phyloP scores from a whole-genome alignment of 2,113 vertebrate species.

The Motacilla alba region DNA sequence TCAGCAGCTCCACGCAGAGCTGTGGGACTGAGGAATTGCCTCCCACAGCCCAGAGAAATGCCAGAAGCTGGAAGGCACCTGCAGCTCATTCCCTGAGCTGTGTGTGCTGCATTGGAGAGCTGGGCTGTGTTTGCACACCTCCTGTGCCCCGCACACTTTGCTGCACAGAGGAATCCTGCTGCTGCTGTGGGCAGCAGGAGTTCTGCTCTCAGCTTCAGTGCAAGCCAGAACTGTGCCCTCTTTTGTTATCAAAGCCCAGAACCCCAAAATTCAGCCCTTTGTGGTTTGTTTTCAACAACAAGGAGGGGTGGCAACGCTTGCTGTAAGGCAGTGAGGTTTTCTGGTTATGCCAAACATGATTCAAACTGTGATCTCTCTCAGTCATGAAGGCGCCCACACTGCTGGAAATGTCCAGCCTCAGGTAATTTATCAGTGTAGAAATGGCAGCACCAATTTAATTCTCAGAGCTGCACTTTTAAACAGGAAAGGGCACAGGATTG shows the following conservation, averaged over 20 bases:
- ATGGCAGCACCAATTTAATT: not conserved
- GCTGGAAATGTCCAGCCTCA: slow-evolving; percentile 4
- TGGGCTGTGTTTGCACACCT: not conserved
- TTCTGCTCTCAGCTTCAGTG: not conserved
- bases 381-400: not conserved
- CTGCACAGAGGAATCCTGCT: not conserved
- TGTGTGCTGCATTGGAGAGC: accelerated
- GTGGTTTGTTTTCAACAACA: not conserved
- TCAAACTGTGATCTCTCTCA: not conserved
- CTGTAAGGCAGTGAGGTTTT: not conserved
- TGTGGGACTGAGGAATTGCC: not conserved
- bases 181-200: not conserved
- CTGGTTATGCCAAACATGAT: not conserved
- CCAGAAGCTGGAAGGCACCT: not conserved
- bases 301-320: not conserved
- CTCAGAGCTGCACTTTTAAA: not conserved
- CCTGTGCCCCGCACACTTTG: not conserved
- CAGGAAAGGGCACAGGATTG: not conserved
- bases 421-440: not conserved
- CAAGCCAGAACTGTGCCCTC: not conserved
- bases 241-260: not conserved
- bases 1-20: not conserved
- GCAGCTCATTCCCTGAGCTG: not conserved
- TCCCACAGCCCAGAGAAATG: not conserved
- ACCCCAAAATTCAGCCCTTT: not conserved